phyloP scores from a whole-genome alignment of 2,113 vertebrate species.

The Erythrolamprus reginae region DNA sequence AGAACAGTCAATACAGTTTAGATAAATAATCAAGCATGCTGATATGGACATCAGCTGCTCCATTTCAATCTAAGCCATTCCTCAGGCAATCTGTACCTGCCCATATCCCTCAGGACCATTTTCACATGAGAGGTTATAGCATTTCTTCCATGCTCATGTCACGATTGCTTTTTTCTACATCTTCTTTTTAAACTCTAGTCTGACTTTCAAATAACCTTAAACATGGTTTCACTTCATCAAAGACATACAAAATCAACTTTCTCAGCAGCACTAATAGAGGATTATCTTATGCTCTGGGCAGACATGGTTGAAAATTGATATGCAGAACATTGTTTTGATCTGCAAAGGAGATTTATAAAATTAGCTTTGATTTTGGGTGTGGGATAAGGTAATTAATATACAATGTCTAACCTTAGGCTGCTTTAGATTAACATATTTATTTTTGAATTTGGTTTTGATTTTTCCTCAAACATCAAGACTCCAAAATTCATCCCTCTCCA shows the following conservation, averaged over 20 bases:
- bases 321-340: background rate
- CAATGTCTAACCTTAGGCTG: background rate
- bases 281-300: conserved; percentile 1
- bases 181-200: background rate
- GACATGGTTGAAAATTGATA: background rate
- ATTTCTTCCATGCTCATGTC: background rate
- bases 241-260: background rate
- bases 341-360: background rate
- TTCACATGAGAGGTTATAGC: background rate
- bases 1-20: conserved; percentile 16
- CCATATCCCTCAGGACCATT: background rate
- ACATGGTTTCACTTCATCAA: conserved; percentile 5
- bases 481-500: background rate
- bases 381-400: background rate
- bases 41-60: background rate
- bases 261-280: background rate
- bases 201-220: conserved; percentile 16
- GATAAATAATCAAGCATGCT: conserved; percentile 19
- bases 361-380: background rate
- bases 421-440: background rate
- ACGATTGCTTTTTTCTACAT: background rate
- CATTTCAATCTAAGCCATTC: conserved; percentile 9
- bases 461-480: background rate
- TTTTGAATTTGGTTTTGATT: background rate
- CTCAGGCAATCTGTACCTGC: background rate